Conservation (phyloP, 1,140 invertebrate species). For the Lerema accius region DNA sequence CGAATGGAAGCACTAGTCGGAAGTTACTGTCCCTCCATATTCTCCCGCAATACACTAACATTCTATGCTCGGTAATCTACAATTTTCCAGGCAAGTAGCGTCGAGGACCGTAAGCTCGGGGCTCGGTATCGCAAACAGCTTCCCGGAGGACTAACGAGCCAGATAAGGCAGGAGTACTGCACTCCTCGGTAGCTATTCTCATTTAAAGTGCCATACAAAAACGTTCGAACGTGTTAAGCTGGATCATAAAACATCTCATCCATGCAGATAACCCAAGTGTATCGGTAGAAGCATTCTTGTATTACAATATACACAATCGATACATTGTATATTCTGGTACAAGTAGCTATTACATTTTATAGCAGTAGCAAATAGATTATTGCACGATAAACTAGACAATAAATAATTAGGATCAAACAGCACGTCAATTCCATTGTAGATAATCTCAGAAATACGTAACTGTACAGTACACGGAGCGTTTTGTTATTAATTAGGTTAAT, state of each 20-base stretch:
- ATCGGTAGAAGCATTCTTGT: neutral
- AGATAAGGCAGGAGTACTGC: conserved; percentile 50
- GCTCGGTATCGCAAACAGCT: conserved; percentile 55
- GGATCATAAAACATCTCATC: conserved; percentile 29
- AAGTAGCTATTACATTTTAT: too few relatives aligned
- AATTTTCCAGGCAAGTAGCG: conserved; percentile 36
- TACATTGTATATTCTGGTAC: neutral
- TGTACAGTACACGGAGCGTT: too few relatives aligned
- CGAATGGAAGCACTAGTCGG: too few relatives aligned
- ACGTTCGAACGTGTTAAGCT: conserved; percentile 21
- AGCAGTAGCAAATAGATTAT: too few relatives aligned
- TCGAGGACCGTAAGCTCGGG: conserved; percentile 33
- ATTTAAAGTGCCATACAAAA: conserved; percentile 33
- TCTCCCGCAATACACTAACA: neutral
- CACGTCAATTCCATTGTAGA: too few relatives aligned
- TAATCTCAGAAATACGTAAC: too few relatives aligned
- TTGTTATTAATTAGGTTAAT: too few relatives aligned
- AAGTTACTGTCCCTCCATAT: neutral
- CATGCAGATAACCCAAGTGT: conserved; percentile 10
- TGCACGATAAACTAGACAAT: too few relatives aligned
- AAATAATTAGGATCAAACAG: too few relatives aligned
- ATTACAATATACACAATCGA: neutral
- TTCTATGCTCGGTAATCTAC: conserved; percentile 18
- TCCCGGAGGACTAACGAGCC: conserved; percentile 59
- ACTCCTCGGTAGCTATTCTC: conserved; percentile 34